Percentiles rank a stretch among this genome's conserved stretches.
phyloP scores from a whole-genome alignment of 1,140 invertebrate genomes.

The Leucophenga varia region DNA sequence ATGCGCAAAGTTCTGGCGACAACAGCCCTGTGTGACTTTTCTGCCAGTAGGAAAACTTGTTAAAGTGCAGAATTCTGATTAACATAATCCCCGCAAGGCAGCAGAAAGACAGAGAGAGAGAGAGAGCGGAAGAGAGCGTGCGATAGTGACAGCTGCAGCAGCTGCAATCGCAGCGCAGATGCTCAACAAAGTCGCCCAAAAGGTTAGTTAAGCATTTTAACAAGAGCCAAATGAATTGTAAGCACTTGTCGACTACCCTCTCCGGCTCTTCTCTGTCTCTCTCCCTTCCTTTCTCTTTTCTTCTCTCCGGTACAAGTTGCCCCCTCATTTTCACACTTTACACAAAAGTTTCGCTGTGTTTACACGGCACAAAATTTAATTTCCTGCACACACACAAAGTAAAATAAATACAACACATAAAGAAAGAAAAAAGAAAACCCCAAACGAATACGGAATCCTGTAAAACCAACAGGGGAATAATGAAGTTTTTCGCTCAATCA shows the following conservation, averaged over 20 bases:
- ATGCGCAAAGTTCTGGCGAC: conserved; percentile 16
- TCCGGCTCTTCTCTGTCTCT: not conserved
- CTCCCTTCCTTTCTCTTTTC: not conserved
- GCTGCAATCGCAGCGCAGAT: conserved; percentile 13
- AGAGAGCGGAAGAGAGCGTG: no score
- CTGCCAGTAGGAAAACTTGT: conserved; percentile 31
- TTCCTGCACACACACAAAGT: conserved; percentile 24
- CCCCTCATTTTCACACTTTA: no score
- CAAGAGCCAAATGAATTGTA: conserved; percentile 50
- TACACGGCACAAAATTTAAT: conserved; percentile 44
- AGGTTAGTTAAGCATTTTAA: conserved; percentile 51
- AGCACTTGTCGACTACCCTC: conserved; percentile 28
- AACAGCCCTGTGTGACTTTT: conserved; percentile 43
- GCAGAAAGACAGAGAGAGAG: no score
- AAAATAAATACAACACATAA: no score
- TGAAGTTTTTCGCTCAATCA: conserved; percentile 53
- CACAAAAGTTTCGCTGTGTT: conserved; percentile 26
- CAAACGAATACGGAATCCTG: conserved; percentile 19
- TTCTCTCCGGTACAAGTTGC: no score
- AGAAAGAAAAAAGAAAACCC: conserved; percentile 7
- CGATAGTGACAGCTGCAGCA: conserved; percentile 39
- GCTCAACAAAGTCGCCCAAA: conserved; percentile 30
- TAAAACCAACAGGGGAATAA: conserved; percentile 15
- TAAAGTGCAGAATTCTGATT: conserved; percentile 51
- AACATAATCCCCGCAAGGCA: conserved; percentile 44